Conservation (phyloP, 1,140 invertebrate genomes). For the Conopomorpha cramerella region DNA sequence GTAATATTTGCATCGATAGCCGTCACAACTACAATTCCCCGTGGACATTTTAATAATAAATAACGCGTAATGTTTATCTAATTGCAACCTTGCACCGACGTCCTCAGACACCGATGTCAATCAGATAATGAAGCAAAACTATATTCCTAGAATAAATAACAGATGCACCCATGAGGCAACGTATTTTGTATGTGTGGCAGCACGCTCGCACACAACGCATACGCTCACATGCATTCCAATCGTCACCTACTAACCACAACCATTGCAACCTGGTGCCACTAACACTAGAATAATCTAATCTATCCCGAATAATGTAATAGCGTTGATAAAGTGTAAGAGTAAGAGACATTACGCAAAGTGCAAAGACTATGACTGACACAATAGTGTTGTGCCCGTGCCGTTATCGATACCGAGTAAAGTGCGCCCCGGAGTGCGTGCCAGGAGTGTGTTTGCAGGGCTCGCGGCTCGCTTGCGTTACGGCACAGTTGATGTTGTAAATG, state of each 20-base stretch:
- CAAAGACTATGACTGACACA: constrained; percentile 34
- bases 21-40: too few relatives aligned
- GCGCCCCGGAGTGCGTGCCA: constrained; percentile 87
- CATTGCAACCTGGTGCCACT: too few relatives aligned
- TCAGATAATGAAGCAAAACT: background rate
- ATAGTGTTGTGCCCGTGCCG: constrained; percentile 39
- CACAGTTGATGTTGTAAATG: constrained; percentile 91
- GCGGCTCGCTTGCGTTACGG: constrained; percentile 47
- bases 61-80: background rate
- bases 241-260: too few relatives aligned
- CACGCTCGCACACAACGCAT: too few relatives aligned
- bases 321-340: constrained; percentile 18
- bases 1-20: too few relatives aligned
- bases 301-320: too few relatives aligned
- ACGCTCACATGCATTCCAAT: too few relatives aligned
- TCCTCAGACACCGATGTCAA: background rate
- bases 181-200: too few relatives aligned
- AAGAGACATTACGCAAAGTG: constrained; percentile 35
- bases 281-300: too few relatives aligned
- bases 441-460: constrained; percentile 92
- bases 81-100: background rate
- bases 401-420: constrained; percentile 33
- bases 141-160: too few relatives aligned
- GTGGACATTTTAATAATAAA: too few relatives aligned
- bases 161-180: too few relatives aligned